Evolutionary conservation across 2,113 vertebrate species (phyloP), one percentile per base, ranked within the genome.

Genomic region (Albula goreensis): DNA sequence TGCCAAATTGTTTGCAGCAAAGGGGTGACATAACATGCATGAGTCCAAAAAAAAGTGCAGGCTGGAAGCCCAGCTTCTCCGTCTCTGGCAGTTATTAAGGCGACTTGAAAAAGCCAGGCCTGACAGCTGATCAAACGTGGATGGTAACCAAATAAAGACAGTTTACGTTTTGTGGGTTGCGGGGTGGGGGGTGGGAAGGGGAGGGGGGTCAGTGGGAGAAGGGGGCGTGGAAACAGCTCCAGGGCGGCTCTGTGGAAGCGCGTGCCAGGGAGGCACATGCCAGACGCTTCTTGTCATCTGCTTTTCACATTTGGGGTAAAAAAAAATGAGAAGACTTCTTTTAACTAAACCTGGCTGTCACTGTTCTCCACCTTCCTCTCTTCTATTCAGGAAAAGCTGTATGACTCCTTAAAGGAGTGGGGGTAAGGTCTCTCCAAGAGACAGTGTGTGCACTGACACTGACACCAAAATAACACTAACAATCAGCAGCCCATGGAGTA

Each of bases 91-190:
- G 85, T 82, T 89, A 89, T 88, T 87, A 87, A 86, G 85, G 70
- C 70, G 17, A 85, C 89, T 86, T 87, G 89, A 78, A 90, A 89
- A 89, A 87, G 77, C 53, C 84, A 74, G 82, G 78, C 77, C 85
- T 83, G 85, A 90, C 89, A 90, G 88, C 81, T 85, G 86, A 89
- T 90, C 89, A 88, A 89, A 91, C 80, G 53, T 12, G 49, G 87
- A 90, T 81, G 86, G 87, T 83, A 90, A 89, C 85, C 89, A 89
- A 88, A 90, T 57, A 63, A 63, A 63, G 60, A 22, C 60, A 3
- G 15, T 22, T 60, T 15, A 60, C 57, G 57, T 63, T 63, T 8
- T 6, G 60, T 15, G 60, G 60, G 60, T 15, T 63, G 53, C 22
- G 60, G 60, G 17, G 53, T 63, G 60, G 15, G 17, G 57, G 57